Evolutionary conservation across 30 jellyfish, hydroid and myxozoan species (phyloP).

Genomic region (Mastigias papua): DNA sequence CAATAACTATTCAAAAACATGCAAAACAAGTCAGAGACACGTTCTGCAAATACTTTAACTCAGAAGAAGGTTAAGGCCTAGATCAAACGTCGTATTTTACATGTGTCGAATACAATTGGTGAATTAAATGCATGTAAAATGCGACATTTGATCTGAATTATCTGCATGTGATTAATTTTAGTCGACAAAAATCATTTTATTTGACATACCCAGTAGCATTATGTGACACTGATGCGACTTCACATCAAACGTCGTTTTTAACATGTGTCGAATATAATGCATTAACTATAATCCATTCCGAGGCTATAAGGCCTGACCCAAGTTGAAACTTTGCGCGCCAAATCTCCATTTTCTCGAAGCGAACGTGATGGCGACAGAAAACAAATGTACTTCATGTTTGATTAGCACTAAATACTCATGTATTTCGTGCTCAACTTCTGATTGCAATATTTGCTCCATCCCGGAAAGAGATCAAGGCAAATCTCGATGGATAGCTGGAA

Average conservation of each 20-base stretch:
- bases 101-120: constrained; percentile 3
- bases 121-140: constrained; percentile 19
- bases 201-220: constrained; percentile 31
- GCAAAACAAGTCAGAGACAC: no score
- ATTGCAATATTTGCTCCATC: constrained; percentile 17
- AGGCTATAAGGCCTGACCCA: background rate
- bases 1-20: no score
- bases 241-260: constrained; percentile 19
- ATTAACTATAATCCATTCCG: background rate
- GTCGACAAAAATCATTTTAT: constrained; percentile 10
- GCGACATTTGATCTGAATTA: constrained; percentile 20
- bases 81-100: constrained; percentile 41
- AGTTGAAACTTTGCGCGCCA: background rate
- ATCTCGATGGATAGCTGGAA: constrained; percentile 16
- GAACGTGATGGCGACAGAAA: background rate
- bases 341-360: background rate
- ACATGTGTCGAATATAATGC: constrained; percentile 40
- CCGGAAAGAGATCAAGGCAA: constrained; percentile 35
- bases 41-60: no score
- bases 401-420: constrained; percentile 23
- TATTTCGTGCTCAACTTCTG: constrained; percentile 5
- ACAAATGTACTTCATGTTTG: background rate
- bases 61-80: background rate
- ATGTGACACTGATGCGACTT: constrained; percentile 29
- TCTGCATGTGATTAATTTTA: background rate